phyloP scores from a whole-genome alignment of 2,797 vertebrate genomes.

The Loris lydekkerianus region DNA sequence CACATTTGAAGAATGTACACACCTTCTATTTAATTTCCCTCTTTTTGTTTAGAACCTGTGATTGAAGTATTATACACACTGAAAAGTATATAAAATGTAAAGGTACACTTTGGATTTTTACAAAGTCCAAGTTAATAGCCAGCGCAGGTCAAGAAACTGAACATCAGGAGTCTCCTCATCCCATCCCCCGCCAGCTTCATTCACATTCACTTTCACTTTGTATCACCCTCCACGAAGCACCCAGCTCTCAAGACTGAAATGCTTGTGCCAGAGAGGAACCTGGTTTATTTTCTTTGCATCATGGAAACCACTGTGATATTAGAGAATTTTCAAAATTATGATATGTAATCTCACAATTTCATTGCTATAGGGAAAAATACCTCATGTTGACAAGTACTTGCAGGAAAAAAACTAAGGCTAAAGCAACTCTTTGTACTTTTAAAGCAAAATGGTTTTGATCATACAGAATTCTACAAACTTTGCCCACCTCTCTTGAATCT shows the following conservation, averaged over 20 bases:
- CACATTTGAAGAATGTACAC: slow-evolving; percentile 16
- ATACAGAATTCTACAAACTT: slow-evolving; percentile 23
- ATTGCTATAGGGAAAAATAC: neutral
- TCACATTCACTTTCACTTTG: neutral
- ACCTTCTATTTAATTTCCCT: slow-evolving; percentile 22
- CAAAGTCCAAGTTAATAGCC: neutral
- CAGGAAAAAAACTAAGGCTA: neutral
- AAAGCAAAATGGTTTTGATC: slow-evolving; percentile 45
- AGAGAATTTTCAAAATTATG: slow-evolving; percentile 15
- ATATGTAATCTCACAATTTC: neutral
- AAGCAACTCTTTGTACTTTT: slow-evolving; percentile 2
- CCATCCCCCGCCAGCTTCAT: neutral
- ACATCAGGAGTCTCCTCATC: neutral
- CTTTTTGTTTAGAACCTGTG: slow-evolving; percentile 1
- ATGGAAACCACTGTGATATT: neutral
- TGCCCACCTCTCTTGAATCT: neutral
- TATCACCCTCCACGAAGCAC: neutral
- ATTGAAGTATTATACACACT: neutral
- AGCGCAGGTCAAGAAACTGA: neutral
- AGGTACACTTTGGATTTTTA: neutral
- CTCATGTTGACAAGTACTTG: neutral
- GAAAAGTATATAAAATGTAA: slow-evolving; percentile 1
- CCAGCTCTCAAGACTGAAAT: neutral
- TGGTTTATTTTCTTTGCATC: slow-evolving; percentile 16
- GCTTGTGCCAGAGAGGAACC: neutral